Conservation (phyloP, 2,888 invertebrate species). For the Mythimna lalbum region DNA sequence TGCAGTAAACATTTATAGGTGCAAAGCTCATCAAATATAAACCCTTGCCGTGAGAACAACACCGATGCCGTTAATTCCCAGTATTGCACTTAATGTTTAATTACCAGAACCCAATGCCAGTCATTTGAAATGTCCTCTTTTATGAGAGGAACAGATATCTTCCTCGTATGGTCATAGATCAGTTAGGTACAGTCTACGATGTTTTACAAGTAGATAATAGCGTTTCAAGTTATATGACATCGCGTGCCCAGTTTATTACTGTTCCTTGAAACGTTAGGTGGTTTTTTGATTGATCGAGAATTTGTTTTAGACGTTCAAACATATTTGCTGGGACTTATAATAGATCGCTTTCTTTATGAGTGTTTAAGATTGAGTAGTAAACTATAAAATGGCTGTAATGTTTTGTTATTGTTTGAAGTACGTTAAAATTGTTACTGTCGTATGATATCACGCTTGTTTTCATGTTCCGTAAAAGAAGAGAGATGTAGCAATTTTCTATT, state of each 20-base stretch:
- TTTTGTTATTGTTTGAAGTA: neutral
- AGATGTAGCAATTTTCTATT: too few relatives aligned
- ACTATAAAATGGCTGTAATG: neutral
- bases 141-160: constrained; percentile 76
- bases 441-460: neutral
- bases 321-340: neutral
- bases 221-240: constrained; percentile 7
- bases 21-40: neutral
- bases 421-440: neutral
- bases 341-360: neutral
- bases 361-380: neutral
- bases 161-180: constrained; percentile 36
- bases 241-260: constrained; percentile 7
- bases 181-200: constrained; percentile 28
- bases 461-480: neutral
- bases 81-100: constrained; percentile 72
- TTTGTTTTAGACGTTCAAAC: constrained; percentile 8
- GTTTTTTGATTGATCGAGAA: constrained; percentile 10
- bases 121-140: constrained; percentile 77
- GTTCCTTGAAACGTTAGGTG: constrained; percentile 14
- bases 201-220: constrained; percentile 4
- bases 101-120: constrained; percentile 78
- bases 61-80: constrained; percentile 33
- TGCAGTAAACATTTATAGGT: neutral
- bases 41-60: constrained; percentile 26